These are phyloP conservation scores for Clarias gariepinus DNA, from an alignment of 2,113 vertebrate species.

Conservation along the genomic window DNA sequence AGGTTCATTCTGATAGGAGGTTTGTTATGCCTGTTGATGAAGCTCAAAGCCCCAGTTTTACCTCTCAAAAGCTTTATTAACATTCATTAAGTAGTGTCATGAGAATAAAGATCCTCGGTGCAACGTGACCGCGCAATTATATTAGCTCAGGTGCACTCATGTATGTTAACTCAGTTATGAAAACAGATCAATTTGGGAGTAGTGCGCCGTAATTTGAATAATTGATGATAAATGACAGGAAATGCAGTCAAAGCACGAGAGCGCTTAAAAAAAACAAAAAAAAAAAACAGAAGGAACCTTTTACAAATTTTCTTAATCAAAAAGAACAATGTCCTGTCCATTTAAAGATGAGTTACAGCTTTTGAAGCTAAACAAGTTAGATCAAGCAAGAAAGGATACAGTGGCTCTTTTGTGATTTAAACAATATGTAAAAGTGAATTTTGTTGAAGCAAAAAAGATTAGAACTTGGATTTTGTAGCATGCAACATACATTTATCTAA, in stretches of 20 bases:
- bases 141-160: slow-evolving; percentile 57
- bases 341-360: not conserved
- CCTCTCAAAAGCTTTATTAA: slow-evolving; percentile 2
- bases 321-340: not conserved
- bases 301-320: slow-evolving; percentile 24
- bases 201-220: slow-evolving; percentile 61
- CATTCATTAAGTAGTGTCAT: slow-evolving; percentile 74
- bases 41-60: not conserved
- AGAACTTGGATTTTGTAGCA: not conserved
- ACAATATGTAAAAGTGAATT: not conserved
- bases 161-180: slow-evolving; percentile 56
- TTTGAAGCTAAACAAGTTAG: not conserved
- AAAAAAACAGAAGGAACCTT: slow-evolving; percentile 8
- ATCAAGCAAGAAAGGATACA: not conserved
- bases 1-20: too few relatives aligned
- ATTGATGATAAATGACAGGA: slow-evolving; percentile 61
- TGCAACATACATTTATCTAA: not conserved
- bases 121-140: slow-evolving; percentile 64
- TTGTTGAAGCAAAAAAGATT: not conserved
- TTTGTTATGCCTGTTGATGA: not conserved
- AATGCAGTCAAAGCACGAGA: slow-evolving; percentile 56
- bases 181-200: slow-evolving; percentile 61
- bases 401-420: not conserved
- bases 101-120: slow-evolving; percentile 66
- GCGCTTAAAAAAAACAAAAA: too few relatives aligned